Percentiles rank a stretch among this genome's conserved stretches.
These are phyloP conservation scores for Aphelenchoides fujianensis DNA, from an alignment of 1,140 invertebrate genomes.

Conservation along the genomic window DNA sequence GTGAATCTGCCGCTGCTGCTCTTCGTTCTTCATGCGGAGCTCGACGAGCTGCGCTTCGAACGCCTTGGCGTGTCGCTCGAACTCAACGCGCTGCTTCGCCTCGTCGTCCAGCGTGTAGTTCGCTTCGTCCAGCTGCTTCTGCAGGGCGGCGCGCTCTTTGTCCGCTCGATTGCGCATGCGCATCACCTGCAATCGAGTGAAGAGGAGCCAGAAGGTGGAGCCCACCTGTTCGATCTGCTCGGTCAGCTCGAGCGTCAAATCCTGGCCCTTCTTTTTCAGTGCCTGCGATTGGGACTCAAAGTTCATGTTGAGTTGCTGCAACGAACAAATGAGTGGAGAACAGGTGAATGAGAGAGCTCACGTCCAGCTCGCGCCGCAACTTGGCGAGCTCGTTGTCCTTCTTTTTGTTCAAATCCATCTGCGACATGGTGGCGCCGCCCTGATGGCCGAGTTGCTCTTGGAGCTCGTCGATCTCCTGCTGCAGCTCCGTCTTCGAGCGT, in stretches of 20 bases:
- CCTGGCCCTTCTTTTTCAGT: slow-evolving; percentile 97
- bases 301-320: slow-evolving; percentile 86
- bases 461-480: slow-evolving; percentile 91
- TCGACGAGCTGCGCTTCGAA: slow-evolving; percentile 72
- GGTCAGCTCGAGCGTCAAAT: slow-evolving; percentile 92
- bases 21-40: slow-evolving; percentile 88
- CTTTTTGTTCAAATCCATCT: slow-evolving; percentile 98
- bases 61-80: slow-evolving; percentile 45
- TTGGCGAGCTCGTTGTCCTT: slow-evolving; percentile 96
- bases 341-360: neutral
- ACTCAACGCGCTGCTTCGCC: slow-evolving; percentile 85
- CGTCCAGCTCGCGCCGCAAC: slow-evolving; percentile 91
- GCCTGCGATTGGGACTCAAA: slow-evolving; percentile 89
- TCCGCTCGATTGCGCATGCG: slow-evolving; percentile 94
- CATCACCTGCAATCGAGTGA: slow-evolving; percentile 98
- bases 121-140: slow-evolving; percentile 88
- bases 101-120: slow-evolving; percentile 83
- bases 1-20: slow-evolving; percentile 85
- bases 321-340: neutral
- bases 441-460: slow-evolving; percentile 73
- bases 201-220: slow-evolving; percentile 75
- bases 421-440: slow-evolving; percentile 93
- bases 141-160: slow-evolving; percentile 85
- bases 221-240: slow-evolving; percentile 89
- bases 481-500: slow-evolving; percentile 90